Conservation (phyloP, 2,797 vertebrate species). For the Fistularia commersonii region DNA sequence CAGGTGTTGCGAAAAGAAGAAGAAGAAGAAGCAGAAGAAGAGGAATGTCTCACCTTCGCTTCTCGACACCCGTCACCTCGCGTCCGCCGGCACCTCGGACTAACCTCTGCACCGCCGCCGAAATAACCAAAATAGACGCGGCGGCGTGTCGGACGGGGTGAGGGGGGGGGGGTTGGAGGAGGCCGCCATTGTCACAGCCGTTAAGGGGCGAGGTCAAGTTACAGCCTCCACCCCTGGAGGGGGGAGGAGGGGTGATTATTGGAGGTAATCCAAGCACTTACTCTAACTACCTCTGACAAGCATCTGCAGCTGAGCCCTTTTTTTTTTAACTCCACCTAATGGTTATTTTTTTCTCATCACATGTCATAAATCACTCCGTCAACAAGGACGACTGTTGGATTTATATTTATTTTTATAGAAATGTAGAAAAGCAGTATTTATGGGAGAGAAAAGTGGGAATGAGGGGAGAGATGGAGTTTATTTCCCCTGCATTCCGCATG, state of each 20-base stretch:
- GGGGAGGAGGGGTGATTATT: constrained; percentile 32
- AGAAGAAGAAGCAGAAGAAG: constrained; percentile 15
- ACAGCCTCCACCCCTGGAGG: constrained; percentile 41
- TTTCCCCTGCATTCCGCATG: too few species aligned
- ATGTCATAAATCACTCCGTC: too few species aligned
- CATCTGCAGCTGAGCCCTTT: too few species aligned
- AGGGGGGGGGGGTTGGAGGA: constrained; percentile 58
- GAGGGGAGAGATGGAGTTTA: too few species aligned
- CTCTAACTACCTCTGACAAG: constrained; percentile 10
- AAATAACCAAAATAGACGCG: constrained; percentile 71
- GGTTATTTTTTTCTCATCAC: too few species aligned
- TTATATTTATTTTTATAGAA: too few species aligned
- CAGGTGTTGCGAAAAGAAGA: neutral
- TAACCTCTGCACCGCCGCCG: constrained; percentile 66
- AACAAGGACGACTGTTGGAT: too few species aligned
- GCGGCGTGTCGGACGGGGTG: constrained; percentile 50
- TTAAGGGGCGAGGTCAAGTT: constrained; percentile 67
- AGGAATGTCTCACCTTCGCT: constrained; percentile 61
- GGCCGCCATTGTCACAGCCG: constrained; percentile 57
- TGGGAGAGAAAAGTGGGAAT: too few species aligned
- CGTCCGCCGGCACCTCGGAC: constrained; percentile 48
- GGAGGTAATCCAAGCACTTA: constrained; percentile 38
- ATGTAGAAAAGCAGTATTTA: too few species aligned
- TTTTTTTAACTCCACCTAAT: too few species aligned
- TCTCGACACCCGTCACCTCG: constrained; percentile 40